Base-by-base conservation (phyloP, 2,797 vertebrate species). In the Myotis pilosus region DNA sequence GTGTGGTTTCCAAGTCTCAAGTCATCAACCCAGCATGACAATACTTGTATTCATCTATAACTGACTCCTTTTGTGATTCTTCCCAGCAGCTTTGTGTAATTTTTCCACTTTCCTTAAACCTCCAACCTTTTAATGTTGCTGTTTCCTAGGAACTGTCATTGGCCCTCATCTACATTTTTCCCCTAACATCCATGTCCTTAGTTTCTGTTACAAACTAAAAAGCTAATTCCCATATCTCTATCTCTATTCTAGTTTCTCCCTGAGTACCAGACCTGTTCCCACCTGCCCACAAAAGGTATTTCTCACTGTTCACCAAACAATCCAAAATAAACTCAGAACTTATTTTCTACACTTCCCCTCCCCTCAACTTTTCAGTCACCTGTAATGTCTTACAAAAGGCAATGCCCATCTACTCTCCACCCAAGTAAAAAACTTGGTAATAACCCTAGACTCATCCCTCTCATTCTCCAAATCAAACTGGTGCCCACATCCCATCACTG, bases 61-160 rank as follows among this genome's bases (percentile, higher is more conserved):
- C 80, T 93, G 81, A 87, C 20, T 91, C 44, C 38, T 88, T 87
- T 84, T 94, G 90, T 94, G 78, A 94, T 81, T 95, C 41, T 51
- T 83, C 78, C 38, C 57, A 89, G 68, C 8, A 88, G 36, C 16
- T 84, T 82, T 91, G 55, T 30, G 36, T 64, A 89, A 86, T 68
- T 38, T 87, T 90, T 78, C n/a, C 71, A 92, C 75, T 92, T 94
- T 95, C 64, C 41, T 87, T 81, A 93, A 93, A 94, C 4, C 49
- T 83, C 66, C n/a, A 92, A 71, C 11, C 71, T 92, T 83, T 88
- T 55, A 81, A 62, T 71, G 72, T 38, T 89, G 71, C 17, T 36
- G 62, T 83, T 89, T 84, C 57, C 79, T 88, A 84, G 19, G 41
- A 64, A 62, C 47, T 78, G 66, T 88, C 30, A 72, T 9, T 71